phyloP scores from a whole-genome alignment of 2,797 vertebrate genomes.

The Poliocrania exsul region DNA sequence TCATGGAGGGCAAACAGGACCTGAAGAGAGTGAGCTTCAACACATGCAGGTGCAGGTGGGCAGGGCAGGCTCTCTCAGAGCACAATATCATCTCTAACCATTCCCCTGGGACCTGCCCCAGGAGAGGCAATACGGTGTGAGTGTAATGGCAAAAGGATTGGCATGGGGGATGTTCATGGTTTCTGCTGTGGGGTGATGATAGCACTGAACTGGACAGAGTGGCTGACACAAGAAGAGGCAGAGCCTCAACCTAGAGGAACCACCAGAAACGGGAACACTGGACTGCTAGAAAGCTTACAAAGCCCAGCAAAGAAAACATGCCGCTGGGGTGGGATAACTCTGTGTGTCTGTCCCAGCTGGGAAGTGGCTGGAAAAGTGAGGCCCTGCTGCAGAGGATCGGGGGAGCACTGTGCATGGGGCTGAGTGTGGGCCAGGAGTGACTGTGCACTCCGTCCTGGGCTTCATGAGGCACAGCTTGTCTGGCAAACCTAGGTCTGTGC shows the following conservation, averaged over 20 bases:
- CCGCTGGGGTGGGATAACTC: fast-evolving
- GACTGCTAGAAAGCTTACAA: background rate
- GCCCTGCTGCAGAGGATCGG: background rate
- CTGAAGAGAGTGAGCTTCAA: background rate
- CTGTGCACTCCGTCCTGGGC: fast-evolving
- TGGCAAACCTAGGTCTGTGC: background rate
- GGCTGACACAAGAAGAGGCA: background rate
- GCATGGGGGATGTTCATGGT: too few species aligned
- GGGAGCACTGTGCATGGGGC: fast-evolving
- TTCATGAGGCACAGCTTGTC: background rate
- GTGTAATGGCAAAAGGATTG: background rate
- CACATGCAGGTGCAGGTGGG: background rate
- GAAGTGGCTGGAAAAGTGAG: background rate
- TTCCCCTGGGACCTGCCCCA: background rate
- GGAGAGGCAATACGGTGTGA: fast-evolving
- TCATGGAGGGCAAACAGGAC: background rate
- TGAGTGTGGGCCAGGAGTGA: background rate
- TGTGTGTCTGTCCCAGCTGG: fast-evolving
- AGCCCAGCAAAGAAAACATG: background rate
- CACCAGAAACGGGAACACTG: background rate
- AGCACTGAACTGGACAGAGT: fast-evolving
- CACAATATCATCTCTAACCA: background rate
- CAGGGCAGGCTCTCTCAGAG: background rate
- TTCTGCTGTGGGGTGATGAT: background rate
- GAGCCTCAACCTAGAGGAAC: background rate